A percentile compares a stretch with the other conserved stretches of the same genome.
phyloP scores from a whole-genome alignment of 2,797 vertebrate genomes.

The Leuciscus waleckii region DNA sequence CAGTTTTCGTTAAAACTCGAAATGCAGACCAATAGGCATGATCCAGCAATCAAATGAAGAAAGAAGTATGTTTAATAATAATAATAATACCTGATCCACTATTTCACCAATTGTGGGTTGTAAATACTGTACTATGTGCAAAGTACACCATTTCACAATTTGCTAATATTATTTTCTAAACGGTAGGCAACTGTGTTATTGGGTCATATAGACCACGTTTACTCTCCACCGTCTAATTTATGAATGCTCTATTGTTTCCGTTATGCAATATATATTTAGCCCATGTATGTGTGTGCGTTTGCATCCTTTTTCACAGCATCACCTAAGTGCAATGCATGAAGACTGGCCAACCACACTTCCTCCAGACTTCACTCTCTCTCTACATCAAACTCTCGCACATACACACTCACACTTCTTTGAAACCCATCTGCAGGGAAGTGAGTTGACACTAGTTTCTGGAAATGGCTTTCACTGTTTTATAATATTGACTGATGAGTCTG shows the following conservation, averaged over 20 bases:
- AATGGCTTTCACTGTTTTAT: constrained; percentile 50
- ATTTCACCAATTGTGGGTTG: neutral
- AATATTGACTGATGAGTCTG: constrained; percentile 29
- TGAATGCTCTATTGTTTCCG: constrained; percentile 23
- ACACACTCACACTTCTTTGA: constrained; percentile 52
- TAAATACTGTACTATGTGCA: neutral
- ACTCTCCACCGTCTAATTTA: neutral
- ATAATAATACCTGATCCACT: neutral
- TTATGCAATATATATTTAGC: constrained; percentile 25
- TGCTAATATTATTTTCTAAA: neutral
- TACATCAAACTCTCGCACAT: constrained; percentile 28
- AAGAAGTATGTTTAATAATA: neutral
- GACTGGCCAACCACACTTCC: constrained; percentile 27
- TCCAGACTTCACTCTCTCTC: constrained; percentile 38
- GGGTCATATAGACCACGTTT: neutral
- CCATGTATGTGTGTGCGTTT: neutral
- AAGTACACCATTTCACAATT: neutral
- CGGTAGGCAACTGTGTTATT: neutral
- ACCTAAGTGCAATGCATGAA: constrained; percentile 6
- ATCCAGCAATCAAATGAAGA: neutral
- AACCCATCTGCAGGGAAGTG: constrained; percentile 54
- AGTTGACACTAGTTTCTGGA: constrained; percentile 54
- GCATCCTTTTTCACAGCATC: constrained; percentile 5
- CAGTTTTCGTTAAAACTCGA: neutral
- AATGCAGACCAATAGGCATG: too few relatives aligned